Evolutionary conservation across 2,113 vertebrate species (phyloP).

Genomic region (Mesitornis unicolor): DNA sequence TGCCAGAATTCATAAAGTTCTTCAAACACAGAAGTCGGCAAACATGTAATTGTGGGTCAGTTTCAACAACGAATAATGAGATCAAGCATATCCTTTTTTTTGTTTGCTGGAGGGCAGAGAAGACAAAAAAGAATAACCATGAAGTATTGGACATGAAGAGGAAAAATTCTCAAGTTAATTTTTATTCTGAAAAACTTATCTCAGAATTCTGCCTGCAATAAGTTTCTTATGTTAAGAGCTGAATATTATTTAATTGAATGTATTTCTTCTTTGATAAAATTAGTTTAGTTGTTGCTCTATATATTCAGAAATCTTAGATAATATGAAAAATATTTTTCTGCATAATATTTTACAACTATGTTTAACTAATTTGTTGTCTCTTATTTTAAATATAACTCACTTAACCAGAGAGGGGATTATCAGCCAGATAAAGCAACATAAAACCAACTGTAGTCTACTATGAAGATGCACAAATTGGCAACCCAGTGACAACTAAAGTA

Average conservation of each 20-base stretch:
- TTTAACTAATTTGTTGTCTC: background rate
- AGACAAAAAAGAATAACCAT: background rate
- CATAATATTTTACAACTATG: background rate
- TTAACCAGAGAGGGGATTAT: background rate
- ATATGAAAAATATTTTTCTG: background rate
- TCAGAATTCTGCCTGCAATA: background rate
- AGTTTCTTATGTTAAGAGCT: background rate
- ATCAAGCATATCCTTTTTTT: background rate
- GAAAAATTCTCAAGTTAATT: background rate
- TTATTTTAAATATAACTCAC: background rate
- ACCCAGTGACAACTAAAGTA: background rate
- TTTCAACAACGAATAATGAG: background rate
- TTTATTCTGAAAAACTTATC: background rate
- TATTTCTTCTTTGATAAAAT: background rate
- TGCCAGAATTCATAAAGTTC: background rate
- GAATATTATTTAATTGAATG: background rate
- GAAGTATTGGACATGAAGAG: background rate
- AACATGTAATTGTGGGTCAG: background rate
- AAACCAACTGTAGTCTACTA: background rate
- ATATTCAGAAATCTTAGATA: background rate
- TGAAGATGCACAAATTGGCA: background rate
- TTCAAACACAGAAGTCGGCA: background rate
- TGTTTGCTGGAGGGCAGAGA: background rate
- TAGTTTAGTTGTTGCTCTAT: background rate
- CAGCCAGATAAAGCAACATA: background rate